A percentile compares a stretch with the other conserved stretches of the same genome.
These are phyloP conservation scores for Cryptotis parvus DNA, from an alignment of 2,113 vertebrate genomes.

Conservation along the genomic window DNA sequence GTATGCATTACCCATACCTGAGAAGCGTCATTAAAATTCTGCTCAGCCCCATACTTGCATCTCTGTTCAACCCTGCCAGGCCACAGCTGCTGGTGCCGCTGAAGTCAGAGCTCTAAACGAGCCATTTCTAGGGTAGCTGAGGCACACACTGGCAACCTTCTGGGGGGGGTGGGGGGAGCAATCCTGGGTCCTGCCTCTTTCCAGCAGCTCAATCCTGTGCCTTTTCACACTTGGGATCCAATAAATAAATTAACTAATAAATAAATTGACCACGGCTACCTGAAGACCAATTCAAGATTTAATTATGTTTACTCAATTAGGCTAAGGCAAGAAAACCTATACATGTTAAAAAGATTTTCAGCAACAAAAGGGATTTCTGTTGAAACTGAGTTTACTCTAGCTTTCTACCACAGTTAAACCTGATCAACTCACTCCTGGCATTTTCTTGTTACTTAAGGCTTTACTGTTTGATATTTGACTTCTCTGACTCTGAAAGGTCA, in stretches of 20 bases:
- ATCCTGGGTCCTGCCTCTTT: not conserved
- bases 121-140: not conserved
- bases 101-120: not conserved
- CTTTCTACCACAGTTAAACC: constrained; percentile 62
- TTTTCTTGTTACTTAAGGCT: constrained; percentile 74
- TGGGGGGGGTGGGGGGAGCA: no score
- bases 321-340: constrained; percentile 43
- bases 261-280: not conserved
- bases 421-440: constrained; percentile 68
- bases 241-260: not conserved
- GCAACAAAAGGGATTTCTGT: constrained; percentile 54
- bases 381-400: constrained; percentile 62
- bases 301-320: constrained; percentile 14
- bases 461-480: constrained; percentile 78
- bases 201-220: no score
- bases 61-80: not conserved
- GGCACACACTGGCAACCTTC: no score
- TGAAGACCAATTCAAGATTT: constrained; percentile 20
- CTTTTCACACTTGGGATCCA: not conserved
- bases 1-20: not conserved
- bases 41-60: not conserved
- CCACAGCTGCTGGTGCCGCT: not conserved
- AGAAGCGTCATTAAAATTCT: not conserved
- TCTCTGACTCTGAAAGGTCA: constrained; percentile 77
- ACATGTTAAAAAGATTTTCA: not conserved